These are phyloP conservation scores for Protosalanx chinensis DNA, from an alignment of 2,797 vertebrate species.

Conservation along the genomic window DNA sequence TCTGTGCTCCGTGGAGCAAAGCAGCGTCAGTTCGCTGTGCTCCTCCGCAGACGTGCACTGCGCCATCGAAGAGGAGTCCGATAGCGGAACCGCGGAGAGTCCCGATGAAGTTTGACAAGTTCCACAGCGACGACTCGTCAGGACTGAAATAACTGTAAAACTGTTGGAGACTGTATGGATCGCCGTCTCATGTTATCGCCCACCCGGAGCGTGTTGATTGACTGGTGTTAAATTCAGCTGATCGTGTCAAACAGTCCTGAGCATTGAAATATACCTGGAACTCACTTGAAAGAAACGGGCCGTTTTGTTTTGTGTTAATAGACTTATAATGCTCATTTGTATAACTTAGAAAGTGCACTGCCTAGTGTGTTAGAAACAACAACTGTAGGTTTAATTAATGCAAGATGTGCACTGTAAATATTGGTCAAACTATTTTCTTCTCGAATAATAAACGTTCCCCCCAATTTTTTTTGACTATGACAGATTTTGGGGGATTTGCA, in stretches of 20 bases:
- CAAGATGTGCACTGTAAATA: constrained; percentile 52
- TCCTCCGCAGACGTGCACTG: constrained; percentile 87
- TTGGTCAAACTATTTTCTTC: constrained; percentile 35
- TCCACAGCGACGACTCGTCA: constrained; percentile 71
- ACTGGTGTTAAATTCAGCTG: background rate
- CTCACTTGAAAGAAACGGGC: constrained; percentile 67
- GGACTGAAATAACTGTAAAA: constrained; percentile 50
- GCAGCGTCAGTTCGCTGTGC: constrained; percentile 89
- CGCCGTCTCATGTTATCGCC: too few relatives aligned
- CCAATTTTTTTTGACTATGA: too few relatives aligned
- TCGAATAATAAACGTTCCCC: constrained; percentile 42
- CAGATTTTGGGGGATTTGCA: background rate
- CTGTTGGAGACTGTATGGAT: background rate
- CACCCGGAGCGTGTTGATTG: background rate
- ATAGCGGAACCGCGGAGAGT: constrained; percentile 73
- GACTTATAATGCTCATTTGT: constrained; percentile 10
- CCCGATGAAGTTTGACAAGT: constrained; percentile 61
- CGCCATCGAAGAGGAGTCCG: constrained; percentile 87
- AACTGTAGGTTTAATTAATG: constrained; percentile 49
- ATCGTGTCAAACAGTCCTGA: constrained; percentile 30
- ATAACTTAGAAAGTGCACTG: constrained; percentile 27
- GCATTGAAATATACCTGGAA: constrained; percentile 62
- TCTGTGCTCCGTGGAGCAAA: constrained; percentile 86
- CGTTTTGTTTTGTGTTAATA: constrained; percentile 18
- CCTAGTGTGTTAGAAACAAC: constrained; percentile 23